Evolutionary conservation across 2,888 invertebrate genomes (phyloP).

Genomic region (Chloroclystis v-ata): DNA sequence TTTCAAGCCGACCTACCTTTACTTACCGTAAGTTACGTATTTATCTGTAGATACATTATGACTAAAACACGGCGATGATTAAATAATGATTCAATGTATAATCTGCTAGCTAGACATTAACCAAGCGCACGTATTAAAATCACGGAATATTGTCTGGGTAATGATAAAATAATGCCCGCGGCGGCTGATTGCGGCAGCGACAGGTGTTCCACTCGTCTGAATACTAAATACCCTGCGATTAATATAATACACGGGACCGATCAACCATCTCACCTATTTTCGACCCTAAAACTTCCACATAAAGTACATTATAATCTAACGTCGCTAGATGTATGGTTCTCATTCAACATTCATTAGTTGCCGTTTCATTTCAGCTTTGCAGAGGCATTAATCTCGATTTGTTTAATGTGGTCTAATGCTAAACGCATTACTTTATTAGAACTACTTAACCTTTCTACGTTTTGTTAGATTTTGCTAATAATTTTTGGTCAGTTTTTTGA

Average conservation of each 20-base stretch:
- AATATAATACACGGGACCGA: constrained; percentile 28
- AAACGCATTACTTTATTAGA: constrained; percentile 15
- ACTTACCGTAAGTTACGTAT: neutral
- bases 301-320: constrained; percentile 14
- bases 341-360: constrained; percentile 46
- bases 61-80: neutral
- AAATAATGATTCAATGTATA: constrained; percentile 5
- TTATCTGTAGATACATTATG: too few relatives aligned
- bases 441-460: neutral
- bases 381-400: constrained; percentile 30
- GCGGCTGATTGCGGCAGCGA: constrained; percentile 52
- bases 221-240: constrained; percentile 47
- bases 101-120: constrained; percentile 33
- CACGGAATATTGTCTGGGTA: constrained; percentile 53
- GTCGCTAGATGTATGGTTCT: constrained; percentile 24
- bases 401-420: constrained; percentile 21
- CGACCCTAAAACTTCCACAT: constrained; percentile 4
- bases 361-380: constrained; percentile 41
- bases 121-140: constrained; percentile 44
- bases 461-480: neutral
- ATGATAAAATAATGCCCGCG: constrained; percentile 56
- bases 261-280: constrained; percentile 7
- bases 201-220: constrained; percentile 53
- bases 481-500: neutral
- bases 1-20: neutral